These are phyloP conservation scores for Pachypanchax playfairii DNA, from an alignment of 2,113 vertebrate genomes.

Conservation along the genomic window DNA sequence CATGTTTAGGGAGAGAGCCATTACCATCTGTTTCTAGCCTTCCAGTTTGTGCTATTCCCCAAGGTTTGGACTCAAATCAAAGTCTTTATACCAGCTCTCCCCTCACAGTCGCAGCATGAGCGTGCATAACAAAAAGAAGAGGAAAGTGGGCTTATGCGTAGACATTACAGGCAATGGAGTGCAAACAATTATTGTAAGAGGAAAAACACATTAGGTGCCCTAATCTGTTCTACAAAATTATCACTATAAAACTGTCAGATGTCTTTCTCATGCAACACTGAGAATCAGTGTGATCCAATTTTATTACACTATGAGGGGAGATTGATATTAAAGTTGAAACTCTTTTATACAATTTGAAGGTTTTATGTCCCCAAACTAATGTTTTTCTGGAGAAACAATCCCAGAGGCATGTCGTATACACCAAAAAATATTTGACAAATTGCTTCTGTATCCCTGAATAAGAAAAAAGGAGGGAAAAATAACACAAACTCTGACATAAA, in stretches of 20 bases:
- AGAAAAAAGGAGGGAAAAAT: background rate
- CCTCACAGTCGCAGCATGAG: conserved; percentile 64
- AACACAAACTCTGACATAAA: conserved; percentile 10
- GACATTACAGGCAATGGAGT: conserved; percentile 76
- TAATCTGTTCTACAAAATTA: conserved; percentile 76
- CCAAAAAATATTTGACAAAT: background rate
- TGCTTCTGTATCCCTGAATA: background rate
- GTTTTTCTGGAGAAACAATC: conserved; percentile 43
- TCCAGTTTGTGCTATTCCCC: conserved; percentile 70
- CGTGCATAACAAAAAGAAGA: conserved; percentile 50
- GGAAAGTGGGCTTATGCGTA: conserved; percentile 52
- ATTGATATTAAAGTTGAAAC: conserved; percentile 65
- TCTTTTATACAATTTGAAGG: conserved; percentile 36
- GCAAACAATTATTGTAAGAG: conserved; percentile 78
- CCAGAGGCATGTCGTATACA: conserved; percentile 21
- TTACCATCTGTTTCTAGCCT: conserved; percentile 80
- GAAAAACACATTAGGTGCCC: conserved; percentile 74
- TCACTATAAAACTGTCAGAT: conserved; percentile 74
- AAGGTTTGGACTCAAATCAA: conserved; percentile 75
- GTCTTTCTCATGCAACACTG: conserved; percentile 69
- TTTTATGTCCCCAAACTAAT: conserved; percentile 63
- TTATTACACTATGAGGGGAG: conserved; percentile 58
- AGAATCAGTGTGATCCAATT: conserved; percentile 69
- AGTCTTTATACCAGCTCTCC: conserved; percentile 64
- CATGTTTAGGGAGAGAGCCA: conserved; percentile 64